phyloP scores from a whole-genome alignment of 2,113 vertebrate genomes.

The Malurus melanocephalus region DNA sequence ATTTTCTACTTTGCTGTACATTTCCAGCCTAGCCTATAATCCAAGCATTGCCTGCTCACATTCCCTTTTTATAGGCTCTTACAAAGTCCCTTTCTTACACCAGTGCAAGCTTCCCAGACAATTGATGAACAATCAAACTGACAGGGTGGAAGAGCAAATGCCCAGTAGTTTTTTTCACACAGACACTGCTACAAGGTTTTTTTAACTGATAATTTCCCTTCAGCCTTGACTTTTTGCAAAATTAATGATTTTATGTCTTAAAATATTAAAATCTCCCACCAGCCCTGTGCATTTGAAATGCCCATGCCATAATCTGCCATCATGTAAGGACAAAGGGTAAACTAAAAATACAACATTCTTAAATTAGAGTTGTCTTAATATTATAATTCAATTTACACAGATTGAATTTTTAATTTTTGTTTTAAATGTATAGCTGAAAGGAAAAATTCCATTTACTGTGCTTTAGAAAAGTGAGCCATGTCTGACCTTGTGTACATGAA shows the following conservation, averaged over 20 bases:
- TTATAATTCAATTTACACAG: background rate
- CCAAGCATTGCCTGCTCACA: background rate
- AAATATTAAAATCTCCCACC: constrained; percentile 66
- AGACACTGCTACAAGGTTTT: constrained; percentile 45
- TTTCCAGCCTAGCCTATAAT: background rate
- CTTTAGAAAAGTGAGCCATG: background rate
- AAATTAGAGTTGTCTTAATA: background rate
- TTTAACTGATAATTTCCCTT: constrained; percentile 67
- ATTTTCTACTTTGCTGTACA: background rate
- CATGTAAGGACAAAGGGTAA: constrained; percentile 29
- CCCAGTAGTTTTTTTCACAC: constrained; percentile 45
- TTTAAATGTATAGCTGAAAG: background rate
- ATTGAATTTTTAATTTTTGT: background rate
- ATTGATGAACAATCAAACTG: constrained; percentile 62
- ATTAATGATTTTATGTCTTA: constrained; percentile 73
- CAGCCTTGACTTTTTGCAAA: constrained; percentile 64
- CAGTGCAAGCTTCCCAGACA: constrained; percentile 21
- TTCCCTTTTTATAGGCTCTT: constrained; percentile 28
- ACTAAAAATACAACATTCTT: background rate
- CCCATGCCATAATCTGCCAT: background rate
- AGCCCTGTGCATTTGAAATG: constrained; percentile 49
- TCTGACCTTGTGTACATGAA: background rate
- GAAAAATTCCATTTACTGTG: background rate
- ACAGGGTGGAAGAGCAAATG: constrained; percentile 66
- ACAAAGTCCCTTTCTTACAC: constrained; percentile 33